Evolutionary conservation across 2,113 vertebrate genomes (phyloP).

Genomic region (Myodes glareolus): DNA sequence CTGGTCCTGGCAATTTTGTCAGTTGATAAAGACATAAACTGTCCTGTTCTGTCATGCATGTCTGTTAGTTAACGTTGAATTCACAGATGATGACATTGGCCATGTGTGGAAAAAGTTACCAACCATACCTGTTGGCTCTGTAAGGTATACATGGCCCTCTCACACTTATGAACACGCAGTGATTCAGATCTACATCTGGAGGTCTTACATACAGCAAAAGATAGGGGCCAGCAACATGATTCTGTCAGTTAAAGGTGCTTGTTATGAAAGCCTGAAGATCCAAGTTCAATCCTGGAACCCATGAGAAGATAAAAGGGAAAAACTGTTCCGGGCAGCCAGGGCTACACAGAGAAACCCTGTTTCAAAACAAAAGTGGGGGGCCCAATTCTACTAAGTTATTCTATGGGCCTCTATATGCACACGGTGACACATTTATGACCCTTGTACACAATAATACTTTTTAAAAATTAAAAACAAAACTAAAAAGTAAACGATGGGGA

Average conservation of each 20-base stretch:
- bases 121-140: not conserved
- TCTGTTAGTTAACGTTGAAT: not conserved
- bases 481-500: not conserved
- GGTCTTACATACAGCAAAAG: not conserved
- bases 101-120: not conserved
- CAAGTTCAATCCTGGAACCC: not conserved
- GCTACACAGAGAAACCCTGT: too few species aligned
- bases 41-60: not conserved
- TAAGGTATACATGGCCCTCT: not conserved
- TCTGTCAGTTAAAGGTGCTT: not conserved
- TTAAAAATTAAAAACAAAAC: not conserved
- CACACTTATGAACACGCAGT: not conserved
- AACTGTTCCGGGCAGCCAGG: not conserved
- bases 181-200: not conserved
- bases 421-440: not conserved
- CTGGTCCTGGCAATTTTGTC: not conserved
- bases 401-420: not conserved
- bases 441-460: not conserved
- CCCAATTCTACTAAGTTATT: not conserved
- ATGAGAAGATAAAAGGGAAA: not conserved
- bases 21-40: not conserved
- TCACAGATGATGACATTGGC: not conserved
- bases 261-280: not conserved
- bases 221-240: not conserved
- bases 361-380: not conserved